Conservation (phyloP, 2,888 invertebrate species). For the Ypsolopha scabrella region DNA sequence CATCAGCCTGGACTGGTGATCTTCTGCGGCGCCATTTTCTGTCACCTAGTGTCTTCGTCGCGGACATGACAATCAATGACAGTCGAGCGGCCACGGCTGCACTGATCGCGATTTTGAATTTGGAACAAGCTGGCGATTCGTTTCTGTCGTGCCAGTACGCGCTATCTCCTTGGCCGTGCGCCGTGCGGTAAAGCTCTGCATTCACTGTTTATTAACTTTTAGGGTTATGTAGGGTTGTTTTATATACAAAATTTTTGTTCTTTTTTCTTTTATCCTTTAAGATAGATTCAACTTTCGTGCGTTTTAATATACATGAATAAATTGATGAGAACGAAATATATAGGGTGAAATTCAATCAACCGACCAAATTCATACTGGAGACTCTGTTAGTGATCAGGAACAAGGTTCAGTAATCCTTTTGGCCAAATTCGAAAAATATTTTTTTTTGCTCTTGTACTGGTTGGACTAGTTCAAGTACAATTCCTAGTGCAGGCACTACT, state of each 20-base stretch:
- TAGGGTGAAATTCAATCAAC: too few relatives aligned
- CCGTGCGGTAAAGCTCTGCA: not conserved
- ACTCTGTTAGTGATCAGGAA: too few relatives aligned
- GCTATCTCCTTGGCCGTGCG: constrained; percentile 39
- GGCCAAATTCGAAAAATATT: too few relatives aligned
- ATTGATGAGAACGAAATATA: too few relatives aligned
- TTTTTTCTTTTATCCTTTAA: too few relatives aligned
- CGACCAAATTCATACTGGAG: too few relatives aligned
- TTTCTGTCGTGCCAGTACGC: constrained; percentile 47
- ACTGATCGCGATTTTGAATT: constrained; percentile 39
- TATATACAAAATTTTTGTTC: not conserved
- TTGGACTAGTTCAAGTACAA: too few relatives aligned
- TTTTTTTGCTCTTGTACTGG: too few relatives aligned
- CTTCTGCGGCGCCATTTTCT: constrained; percentile 55
- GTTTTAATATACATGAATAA: too few relatives aligned
- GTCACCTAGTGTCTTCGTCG: constrained; percentile 38
- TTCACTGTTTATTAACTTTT: not conserved
- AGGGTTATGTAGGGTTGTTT: not conserved
- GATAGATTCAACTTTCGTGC: too few relatives aligned
- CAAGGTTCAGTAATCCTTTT: too few relatives aligned
- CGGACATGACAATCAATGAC: constrained; percentile 9
- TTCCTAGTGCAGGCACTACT: too few relatives aligned
- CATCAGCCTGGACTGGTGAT: constrained; percentile 35
- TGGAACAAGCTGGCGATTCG: constrained; percentile 28
- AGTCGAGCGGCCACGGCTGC: constrained; percentile 29